phyloP scores from a whole-genome alignment of 2,113 vertebrate species.

The Acanthisitta chloris region DNA sequence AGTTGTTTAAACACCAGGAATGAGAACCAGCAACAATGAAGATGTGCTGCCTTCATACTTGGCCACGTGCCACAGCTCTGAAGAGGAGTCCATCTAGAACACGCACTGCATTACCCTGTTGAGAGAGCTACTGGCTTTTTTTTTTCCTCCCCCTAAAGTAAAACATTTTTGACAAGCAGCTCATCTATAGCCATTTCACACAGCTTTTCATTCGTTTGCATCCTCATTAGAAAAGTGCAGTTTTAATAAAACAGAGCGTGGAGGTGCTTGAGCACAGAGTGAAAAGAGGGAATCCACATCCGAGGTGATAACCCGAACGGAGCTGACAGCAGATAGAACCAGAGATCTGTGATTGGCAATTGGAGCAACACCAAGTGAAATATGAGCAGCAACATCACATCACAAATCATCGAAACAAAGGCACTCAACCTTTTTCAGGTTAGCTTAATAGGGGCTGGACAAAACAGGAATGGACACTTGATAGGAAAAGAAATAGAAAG shows the following conservation, averaged over 20 bases:
- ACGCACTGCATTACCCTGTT: conserved; percentile 20
- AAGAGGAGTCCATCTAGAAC: conserved; percentile 71
- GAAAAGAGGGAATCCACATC: conserved; percentile 53
- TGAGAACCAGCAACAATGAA: conserved; percentile 73
- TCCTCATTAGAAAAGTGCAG: conserved; percentile 88
- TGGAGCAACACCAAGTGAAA: conserved; percentile 72
- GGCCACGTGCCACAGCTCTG: conserved; percentile 75
- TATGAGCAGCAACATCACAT: conserved; percentile 73
- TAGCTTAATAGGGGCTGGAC: conserved; percentile 64
- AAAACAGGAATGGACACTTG: conserved; percentile 61
- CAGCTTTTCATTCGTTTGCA: conserved; percentile 84
- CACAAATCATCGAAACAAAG: conserved; percentile 69
- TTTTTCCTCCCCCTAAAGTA: not conserved
- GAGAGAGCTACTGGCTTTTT: not conserved
- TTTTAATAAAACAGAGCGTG: conserved; percentile 74
- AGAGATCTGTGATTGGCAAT: conserved; percentile 77
- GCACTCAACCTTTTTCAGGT: conserved; percentile 68
- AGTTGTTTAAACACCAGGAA: conserved; percentile 73
- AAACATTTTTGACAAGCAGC: conserved; percentile 83
- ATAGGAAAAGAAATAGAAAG: conserved; percentile 24
- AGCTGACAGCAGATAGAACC: conserved; percentile 69
- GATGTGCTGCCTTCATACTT: conserved; percentile 73
- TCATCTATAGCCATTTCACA: conserved; percentile 82
- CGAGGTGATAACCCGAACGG: conserved; percentile 68
- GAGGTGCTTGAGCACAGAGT: conserved; percentile 59